Conservation (phyloP, 2,888 invertebrate genomes). For the Actias luna region DNA sequence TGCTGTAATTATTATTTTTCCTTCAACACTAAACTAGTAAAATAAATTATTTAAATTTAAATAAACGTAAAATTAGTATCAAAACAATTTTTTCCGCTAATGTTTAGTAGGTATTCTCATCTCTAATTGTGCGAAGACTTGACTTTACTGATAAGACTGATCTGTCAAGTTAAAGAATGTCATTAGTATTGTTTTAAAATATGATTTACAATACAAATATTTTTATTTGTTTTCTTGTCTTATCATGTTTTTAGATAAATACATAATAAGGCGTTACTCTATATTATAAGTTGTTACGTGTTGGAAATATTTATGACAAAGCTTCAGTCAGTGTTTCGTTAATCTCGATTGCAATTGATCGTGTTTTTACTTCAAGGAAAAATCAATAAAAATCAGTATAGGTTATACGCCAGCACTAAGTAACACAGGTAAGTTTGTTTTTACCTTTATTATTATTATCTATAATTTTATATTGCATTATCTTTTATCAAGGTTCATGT, state of each 20-base stretch:
- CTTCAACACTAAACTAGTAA: no score
- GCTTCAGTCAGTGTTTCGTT: neutral
- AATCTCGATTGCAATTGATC: neutral
- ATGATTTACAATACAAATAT: neutral
- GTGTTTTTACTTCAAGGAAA: neutral
- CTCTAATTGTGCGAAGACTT: no score
- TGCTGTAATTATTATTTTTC: no score
- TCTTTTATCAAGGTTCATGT: no score
- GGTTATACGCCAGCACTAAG: neutral
- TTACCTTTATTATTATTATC: no score
- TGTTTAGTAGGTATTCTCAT: no score
- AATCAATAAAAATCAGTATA: neutral
- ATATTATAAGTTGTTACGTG: neutral
- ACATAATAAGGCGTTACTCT: neutral
- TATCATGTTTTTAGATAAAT: neutral
- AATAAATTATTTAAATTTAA: no score
- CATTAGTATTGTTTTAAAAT: neutral
- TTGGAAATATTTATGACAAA: neutral
- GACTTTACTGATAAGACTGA: no score
- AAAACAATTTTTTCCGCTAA: no score
- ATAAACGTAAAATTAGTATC: no score
- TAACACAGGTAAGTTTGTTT: neutral
- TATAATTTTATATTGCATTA: no score
- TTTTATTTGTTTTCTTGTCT: slow-evolving; percentile 2
- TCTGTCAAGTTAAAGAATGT: no score